Base-by-base conservation (phyloP, 1,140 invertebrate genomes). In the Macrobrachium nipponense region DNA sequence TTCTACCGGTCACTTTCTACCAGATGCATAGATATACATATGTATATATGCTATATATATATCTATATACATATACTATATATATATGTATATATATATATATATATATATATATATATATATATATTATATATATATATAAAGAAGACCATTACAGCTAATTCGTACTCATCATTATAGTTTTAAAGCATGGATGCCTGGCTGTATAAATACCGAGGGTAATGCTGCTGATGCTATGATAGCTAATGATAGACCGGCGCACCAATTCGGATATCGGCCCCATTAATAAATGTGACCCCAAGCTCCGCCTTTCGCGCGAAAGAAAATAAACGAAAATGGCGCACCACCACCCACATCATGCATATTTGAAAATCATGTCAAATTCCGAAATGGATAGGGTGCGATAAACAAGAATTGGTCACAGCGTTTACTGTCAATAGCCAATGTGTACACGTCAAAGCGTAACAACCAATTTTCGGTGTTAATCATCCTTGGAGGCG, bases 391-490 rank as follows among this genome's bases (percentile, higher is more conserved):
- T 62, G 59, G 84, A 86, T 80, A 36, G 84, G 60, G 84, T 86
- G 84, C 75, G 78, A 75, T 86, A 62, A 86, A 66, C 66, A 80
- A 75, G 18, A 75, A 86, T 86, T 86, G 84, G 77, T 75, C 77
- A 79, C 84, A 86, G 68, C 76, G 77, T 80, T 86, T 86, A 86
- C 64, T 86, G 84, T 86, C 84, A 80, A 86, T 86, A 86, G 84
- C 64, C 84, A 10, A 86, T 86, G 68, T 73, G 77, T 86, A 43
- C 59, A 20, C 70, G 84, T 86, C 84, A 58, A 66, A 73, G 20
- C 84, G 84, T 86, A 64, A 62, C 76, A 51, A 20, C 12, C 86
- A 59, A 83, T 87, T 83, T 83, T 87, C 86, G 51, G 27, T 72
- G 43, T 87, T 83, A 87, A 82, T 87, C 80, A 82, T 83, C 80